phyloP scores from a whole-genome alignment of 1,140 invertebrate genomes.

The Dendrolimus punctatus region DNA sequence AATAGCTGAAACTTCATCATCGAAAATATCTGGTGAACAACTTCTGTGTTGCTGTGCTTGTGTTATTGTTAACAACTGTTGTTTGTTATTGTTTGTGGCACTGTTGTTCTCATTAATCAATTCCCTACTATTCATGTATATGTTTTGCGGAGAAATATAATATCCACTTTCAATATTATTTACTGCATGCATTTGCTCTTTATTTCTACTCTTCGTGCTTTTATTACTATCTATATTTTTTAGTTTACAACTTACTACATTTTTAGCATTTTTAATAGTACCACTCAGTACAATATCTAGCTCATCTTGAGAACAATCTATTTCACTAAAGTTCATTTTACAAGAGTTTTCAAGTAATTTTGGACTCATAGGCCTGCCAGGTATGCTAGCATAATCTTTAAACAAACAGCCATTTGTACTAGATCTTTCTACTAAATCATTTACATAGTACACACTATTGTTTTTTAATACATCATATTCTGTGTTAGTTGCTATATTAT shows the following conservation, averaged over 20 bases:
- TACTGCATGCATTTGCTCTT: not conserved
- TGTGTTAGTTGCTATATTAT: constrained; percentile 35
- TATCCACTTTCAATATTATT: not conserved
- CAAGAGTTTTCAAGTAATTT: constrained; percentile 11
- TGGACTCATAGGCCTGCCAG: constrained; percentile 60
- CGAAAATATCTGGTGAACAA: constrained; percentile 72
- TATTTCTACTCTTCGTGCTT: not conserved
- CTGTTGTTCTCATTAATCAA: too few species aligned
- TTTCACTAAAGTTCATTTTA: constrained; percentile 34
- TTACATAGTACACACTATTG: constrained; percentile 64
- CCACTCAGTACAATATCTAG: constrained; percentile 54
- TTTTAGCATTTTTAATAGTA: constrained; percentile 24
- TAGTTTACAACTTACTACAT: constrained; percentile 27
- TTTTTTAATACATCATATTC: constrained; percentile 38
- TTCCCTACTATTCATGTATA: too few species aligned
- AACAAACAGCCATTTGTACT: constrained; percentile 46
- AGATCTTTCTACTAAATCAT: constrained; percentile 35
- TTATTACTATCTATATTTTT: constrained; percentile 9
- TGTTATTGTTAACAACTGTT: not conserved
- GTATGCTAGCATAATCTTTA: constrained; percentile 60
- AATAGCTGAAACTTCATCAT: constrained; percentile 47
- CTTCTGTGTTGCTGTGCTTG: constrained; percentile 24
- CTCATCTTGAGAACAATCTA: constrained; percentile 42
- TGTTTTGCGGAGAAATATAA: too few species aligned
- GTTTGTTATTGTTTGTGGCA: not conserved